A percentile compares a stretch with the other conserved stretches of the same genome.
phyloP scores from a whole-genome alignment of 2,113 vertebrate genomes.

The Epinephelus fuscoguttatus region DNA sequence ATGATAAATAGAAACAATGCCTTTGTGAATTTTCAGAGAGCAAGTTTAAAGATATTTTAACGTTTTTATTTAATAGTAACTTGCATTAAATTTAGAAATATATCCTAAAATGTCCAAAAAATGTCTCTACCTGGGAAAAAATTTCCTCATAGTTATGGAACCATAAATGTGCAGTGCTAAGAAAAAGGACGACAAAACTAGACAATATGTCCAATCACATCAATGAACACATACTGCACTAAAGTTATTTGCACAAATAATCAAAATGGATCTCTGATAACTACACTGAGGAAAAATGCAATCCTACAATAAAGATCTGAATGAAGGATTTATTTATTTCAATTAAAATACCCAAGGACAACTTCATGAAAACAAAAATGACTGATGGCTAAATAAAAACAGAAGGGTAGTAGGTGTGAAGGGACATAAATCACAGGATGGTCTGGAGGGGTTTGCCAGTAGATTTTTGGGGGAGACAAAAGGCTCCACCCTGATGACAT shows the following conservation, averaged over 20 bases:
- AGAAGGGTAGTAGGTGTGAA: background rate
- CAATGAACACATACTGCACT: too few relatives aligned
- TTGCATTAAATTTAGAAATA: background rate
- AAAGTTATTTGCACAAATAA: background rate
- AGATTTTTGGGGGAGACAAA: constrained; percentile 31
- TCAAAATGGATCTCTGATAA: background rate
- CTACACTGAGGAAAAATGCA: too few relatives aligned
- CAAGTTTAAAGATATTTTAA: background rate
- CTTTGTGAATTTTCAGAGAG: background rate
- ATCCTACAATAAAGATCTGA: too few relatives aligned
- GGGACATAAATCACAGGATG: constrained; percentile 5
- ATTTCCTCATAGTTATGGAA: background rate
- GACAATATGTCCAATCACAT: background rate
- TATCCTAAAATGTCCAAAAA: background rate
- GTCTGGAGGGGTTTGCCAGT: constrained; percentile 21
- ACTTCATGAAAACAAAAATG: background rate
- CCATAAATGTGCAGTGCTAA: background rate
- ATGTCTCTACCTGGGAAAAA: background rate
- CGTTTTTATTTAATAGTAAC: background rate
- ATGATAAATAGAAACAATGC: background rate
- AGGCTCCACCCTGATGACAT: constrained; percentile 57
- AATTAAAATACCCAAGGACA: background rate
- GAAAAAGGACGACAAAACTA: background rate
- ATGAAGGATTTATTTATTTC: too few relatives aligned
- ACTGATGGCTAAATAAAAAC: background rate